Evolutionary conservation across 1,140 invertebrate species (phyloP).

Genomic region (Drosophila mayri): DNA sequence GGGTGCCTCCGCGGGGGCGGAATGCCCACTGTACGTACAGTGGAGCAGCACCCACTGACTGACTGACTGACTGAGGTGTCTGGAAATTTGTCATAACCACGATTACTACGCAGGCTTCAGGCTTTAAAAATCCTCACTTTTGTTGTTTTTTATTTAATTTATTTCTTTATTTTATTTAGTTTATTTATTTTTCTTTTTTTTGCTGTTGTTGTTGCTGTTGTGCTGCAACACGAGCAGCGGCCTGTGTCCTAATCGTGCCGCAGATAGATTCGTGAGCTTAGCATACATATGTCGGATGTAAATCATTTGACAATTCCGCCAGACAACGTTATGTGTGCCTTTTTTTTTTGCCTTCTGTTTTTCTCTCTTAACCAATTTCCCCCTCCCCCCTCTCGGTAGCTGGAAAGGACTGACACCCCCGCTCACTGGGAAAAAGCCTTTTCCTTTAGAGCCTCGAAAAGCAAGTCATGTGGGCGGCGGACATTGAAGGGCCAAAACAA

Average conservation of each 20-base stretch:
- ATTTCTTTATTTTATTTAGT: neutral
- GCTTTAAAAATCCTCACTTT: conserved; percentile 3
- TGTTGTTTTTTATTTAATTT: neutral
- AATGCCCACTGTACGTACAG: conserved; percentile 10
- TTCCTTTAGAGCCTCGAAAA: neutral
- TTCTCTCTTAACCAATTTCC: neutral
- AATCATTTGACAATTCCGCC: conserved; percentile 81
- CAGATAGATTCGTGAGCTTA: conserved; percentile 81
- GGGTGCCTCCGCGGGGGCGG: no score
- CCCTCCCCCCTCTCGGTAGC: neutral
- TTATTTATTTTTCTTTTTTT: neutral
- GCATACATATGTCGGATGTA: conserved; percentile 82
- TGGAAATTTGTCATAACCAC: conserved; percentile 81
- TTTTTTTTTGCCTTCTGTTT: conserved; percentile 6
- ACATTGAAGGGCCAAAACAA: conserved; percentile 35
- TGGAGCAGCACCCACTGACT: conserved; percentile 24
- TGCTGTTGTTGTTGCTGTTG: neutral
- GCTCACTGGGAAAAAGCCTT: conserved; percentile 18
- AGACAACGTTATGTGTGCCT: conserved; percentile 50
- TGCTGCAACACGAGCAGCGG: conserved; percentile 20
- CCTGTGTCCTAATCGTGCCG: conserved; percentile 78
- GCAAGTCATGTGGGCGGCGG: conserved; percentile 22
- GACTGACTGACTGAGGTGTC: conserved; percentile 36
- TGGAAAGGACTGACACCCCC: conserved; percentile 23
- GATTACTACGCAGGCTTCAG: conserved; percentile 75